Evolutionary conservation across 2,888 invertebrate genomes (phyloP), one percentile per base, ranked within the genome.

Genomic region (Metacarcinus magister): DNA sequence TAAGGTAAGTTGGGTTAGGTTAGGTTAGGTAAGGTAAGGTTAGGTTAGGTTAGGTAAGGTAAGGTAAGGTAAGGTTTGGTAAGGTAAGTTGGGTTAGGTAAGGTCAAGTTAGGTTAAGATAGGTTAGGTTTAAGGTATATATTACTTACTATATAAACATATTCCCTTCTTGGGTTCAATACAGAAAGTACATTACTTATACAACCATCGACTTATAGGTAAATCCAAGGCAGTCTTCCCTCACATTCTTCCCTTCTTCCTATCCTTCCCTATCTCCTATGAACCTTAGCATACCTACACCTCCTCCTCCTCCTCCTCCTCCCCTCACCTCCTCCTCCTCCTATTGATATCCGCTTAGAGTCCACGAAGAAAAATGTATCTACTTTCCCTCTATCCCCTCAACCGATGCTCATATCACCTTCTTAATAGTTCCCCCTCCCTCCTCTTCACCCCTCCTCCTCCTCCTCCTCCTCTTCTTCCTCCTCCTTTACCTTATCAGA

Each of bases 321-420:
- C 10, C 54, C 54, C 54, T 54, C 54, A 13, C 67, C 67, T n/a
- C 4, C 10, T 67, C 67, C 67, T n/a, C 67, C 67, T n/a, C 2
- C 67, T 67, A 67, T 67, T 67, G 67, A 67, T 67, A 67, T 67
- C 67, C 67, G 67, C 19, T 67, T 67, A 67, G 67, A 67, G 4
- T 67, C 23, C 67, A 67, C 19, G 67, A 67, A 67, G 67, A 67
- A 67, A 67, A 67, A 67, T 67, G 67, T 67, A 67, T 67, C 67
- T 67, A 67, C 23, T 67, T 67, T 16, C 67, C 67, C 67, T 67
- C 67, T 67, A 67, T 67, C 67, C 67, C n/a, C 67, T 67, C 67
- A 67, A 67, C 67, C 67, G 67, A 67, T 67, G 67, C 67, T 67
- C 67, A 67, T 67, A 67, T 67, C 67, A 67, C 67, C 67, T 67